Evolutionary conservation across 2,888 invertebrate species (phyloP), one percentile per base, ranked within the genome.

Genomic region (Cyclophora albipunctata): DNA sequence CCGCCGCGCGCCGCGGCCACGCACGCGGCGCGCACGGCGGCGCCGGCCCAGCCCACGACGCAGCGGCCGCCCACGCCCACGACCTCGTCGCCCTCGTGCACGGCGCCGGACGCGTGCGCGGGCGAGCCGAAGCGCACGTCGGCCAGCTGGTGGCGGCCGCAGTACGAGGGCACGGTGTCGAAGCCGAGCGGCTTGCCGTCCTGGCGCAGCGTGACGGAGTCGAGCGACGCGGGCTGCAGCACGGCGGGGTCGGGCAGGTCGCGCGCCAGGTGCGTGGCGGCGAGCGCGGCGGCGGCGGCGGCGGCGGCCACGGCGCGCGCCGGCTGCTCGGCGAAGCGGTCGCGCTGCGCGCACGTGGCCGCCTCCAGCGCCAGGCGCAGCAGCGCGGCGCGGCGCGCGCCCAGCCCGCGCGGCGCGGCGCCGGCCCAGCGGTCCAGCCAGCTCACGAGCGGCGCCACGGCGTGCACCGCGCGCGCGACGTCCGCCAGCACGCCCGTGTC

Each of bases 1-100:
- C 67, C 49, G 59, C 63, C 46, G 67, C 57, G 33, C 70, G 60
- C 48, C 62, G 63, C 64, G 62, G 64, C 51, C 62, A 40, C 50
- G 53, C 64, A 62, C 51, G 51, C 57, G 46, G 64, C 71, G 51
- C 57, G 52, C 58, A 48, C 68, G 37, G 46, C 66, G 50, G 58
- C 71, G 48, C 76, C 78, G 67, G 73, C 58, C 83, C 83, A 84
- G 0, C 83, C 84, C 45, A 84, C 61, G 59, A 84, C 85, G 68
- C 83, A 81, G 52, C 64, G 73, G 2, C 48, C 61, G 51, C 75
- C 77, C 60, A 83, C 84, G 81, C 97, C 96, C 43, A 98, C 94
- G 64, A 99, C 96, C 90, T 99, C 98, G 84, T 99, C 98, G 0
- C 98, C 98, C 65, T 95, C 94, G 81, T 97, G 97, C 69, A 99